Evolutionary conservation across 2,888 invertebrate species (phyloP).

Genomic region (Argyresthia albistria): DNA sequence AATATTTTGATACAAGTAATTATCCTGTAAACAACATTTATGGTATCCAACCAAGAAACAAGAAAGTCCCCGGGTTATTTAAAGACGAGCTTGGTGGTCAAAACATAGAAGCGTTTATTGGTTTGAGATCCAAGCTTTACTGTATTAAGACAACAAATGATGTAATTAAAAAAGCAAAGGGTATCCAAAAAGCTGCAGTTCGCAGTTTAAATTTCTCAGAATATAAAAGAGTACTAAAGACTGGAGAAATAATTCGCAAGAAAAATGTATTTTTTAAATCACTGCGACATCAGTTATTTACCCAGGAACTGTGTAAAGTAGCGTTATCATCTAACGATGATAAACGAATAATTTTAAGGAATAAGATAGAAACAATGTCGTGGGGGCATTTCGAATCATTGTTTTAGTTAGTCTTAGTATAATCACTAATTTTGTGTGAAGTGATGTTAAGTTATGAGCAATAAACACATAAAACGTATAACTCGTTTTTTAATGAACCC

Average conservation of each 20-base stretch:
- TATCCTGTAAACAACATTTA: slow-evolving; percentile 2
- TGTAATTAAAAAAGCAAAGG: slow-evolving; percentile 1
- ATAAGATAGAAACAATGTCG: slow-evolving; percentile 1
- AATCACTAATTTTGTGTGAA: too few relatives aligned
- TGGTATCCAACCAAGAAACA: slow-evolving; percentile 3
- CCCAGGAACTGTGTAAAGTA: not conserved
- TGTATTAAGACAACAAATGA: not conserved
- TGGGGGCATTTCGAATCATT: slow-evolving; percentile 1
- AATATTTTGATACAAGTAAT: slow-evolving; percentile 3
- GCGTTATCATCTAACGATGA: not conserved
- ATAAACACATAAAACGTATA: too few relatives aligned
- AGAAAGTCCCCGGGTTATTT: slow-evolving; percentile 8
- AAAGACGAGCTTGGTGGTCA: slow-evolving; percentile 8
- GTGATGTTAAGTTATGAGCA: too few relatives aligned
- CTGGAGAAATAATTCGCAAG: not conserved
- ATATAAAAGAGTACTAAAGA: not conserved
- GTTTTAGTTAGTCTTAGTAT: not conserved
- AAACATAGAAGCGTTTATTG: slow-evolving; percentile 7
- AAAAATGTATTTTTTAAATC: not conserved
- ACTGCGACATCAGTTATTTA: not conserved
- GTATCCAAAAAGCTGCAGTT: not conserved
- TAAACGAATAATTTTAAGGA: not conserved
- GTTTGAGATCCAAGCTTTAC: slow-evolving; percentile 8
- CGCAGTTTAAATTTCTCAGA: not conserved
- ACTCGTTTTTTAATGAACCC: too few relatives aligned